Percentiles rank a stretch among this genome's conserved stretches.
phyloP scores from a whole-genome alignment of 64 coral and sea anemone genomes.

The Cladopsammia gracilis region DNA sequence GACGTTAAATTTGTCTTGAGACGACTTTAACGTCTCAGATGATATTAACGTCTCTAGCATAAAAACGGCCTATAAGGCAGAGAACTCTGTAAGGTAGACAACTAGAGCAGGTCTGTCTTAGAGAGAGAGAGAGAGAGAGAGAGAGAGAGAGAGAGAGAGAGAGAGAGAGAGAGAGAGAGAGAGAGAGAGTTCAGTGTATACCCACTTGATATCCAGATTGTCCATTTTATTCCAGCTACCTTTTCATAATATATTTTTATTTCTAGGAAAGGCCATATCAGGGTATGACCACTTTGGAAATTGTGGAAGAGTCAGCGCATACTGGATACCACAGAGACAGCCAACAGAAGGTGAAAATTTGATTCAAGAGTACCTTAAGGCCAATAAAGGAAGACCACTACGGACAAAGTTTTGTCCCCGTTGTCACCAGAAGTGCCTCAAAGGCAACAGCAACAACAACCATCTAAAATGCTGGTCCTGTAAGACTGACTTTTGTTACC shows the following conservation, averaged over 20 bases:
- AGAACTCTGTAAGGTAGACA: too few species aligned
- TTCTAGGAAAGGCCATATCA: constrained; percentile 75
- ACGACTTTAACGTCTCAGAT: too few species aligned
- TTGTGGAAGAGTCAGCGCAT: not conserved
- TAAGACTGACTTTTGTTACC: constrained; percentile 89
- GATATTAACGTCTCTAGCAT: too few species aligned
- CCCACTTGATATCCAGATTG: not conserved
- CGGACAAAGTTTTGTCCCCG: constrained; percentile 69
- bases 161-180: too few species aligned
- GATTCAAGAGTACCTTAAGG: constrained; percentile 53
- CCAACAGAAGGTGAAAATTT: constrained; percentile 68
- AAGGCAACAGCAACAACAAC: constrained; percentile 85
- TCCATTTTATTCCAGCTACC: not conserved
- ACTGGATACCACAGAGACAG: not conserved
- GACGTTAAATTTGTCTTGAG: too few species aligned
- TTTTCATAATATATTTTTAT: not conserved
- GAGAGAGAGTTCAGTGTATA: too few species aligned
- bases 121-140: too few species aligned
- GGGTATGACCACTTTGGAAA: constrained; percentile 84
- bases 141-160: too few species aligned
- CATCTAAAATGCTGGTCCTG: constrained; percentile 96
- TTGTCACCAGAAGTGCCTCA: constrained; percentile 90
- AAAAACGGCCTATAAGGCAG: too few species aligned
- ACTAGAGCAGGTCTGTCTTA: too few species aligned
- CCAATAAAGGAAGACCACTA: constrained; percentile 37